These are phyloP conservation scores for Neosilurus mollespiculum DNA, from an alignment of 2,797 vertebrate genomes.

Conservation along the genomic window DNA sequence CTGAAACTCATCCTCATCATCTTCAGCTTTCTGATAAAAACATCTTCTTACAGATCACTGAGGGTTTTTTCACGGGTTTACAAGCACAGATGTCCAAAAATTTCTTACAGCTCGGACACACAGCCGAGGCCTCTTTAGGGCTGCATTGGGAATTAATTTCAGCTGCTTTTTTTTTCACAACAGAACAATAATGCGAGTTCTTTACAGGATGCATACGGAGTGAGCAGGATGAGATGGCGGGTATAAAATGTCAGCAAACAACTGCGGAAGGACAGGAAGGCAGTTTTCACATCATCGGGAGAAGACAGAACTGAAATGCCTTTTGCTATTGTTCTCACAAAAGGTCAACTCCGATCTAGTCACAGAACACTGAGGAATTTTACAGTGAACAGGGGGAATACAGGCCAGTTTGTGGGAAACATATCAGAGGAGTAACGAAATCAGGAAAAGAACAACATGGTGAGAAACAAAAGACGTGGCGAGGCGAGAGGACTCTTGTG, in stretches of 20 bases:
- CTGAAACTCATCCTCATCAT: background rate
- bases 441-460: slow-evolving; percentile 7
- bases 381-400: slow-evolving; percentile 66
- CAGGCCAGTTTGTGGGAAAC: slow-evolving; percentile 56
- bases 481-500: no score
- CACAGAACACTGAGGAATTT: slow-evolving; percentile 67
- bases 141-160: slow-evolving; percentile 41
- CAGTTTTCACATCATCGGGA: slow-evolving; percentile 62
- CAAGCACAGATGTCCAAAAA: slow-evolving; percentile 47
- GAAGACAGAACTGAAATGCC: slow-evolving; percentile 75
- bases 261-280: slow-evolving; percentile 62
- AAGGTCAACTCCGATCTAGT: slow-evolving; percentile 82
- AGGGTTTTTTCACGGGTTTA: slow-evolving; percentile 19
- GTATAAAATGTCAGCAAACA: slow-evolving; percentile 68
- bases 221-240: slow-evolving; percentile 54
- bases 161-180: slow-evolving; percentile 48
- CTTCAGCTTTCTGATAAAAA: slow-evolving; percentile 17
- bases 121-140: slow-evolving; percentile 8
- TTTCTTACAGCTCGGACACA: slow-evolving; percentile 21
- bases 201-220: slow-evolving; percentile 44
- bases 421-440: background rate
- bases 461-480: background rate
- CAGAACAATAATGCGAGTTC: slow-evolving; percentile 41
- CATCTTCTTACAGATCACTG: background rate
- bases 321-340: slow-evolving; percentile 78